These are phyloP conservation scores for Ophion costatus DNA, from an alignment of 2,888 invertebrate genomes.

Conservation along the genomic window DNA sequence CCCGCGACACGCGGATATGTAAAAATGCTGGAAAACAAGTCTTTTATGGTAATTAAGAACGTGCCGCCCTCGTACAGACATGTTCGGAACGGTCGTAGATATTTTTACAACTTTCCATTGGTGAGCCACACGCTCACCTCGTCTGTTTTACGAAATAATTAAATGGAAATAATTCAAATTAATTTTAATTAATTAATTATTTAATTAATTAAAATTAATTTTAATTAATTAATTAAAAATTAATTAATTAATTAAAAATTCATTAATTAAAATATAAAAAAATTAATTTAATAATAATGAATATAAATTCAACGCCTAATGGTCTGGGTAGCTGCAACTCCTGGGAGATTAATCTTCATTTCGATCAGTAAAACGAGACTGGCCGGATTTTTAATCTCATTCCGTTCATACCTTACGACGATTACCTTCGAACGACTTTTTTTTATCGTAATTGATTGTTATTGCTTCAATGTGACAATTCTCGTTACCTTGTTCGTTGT, in stretches of 20 bases:
- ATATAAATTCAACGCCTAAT: neutral
- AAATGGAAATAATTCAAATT: neutral
- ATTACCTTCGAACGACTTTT: neutral
- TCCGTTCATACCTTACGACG: neutral
- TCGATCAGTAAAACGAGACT: neutral
- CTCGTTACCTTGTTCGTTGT: no score
- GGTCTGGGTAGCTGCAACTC: neutral
- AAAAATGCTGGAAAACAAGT: constrained; percentile 1
- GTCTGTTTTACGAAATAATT: neutral
- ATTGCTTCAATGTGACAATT: no score
- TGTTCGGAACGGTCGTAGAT: neutral
- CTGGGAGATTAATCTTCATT: neutral
- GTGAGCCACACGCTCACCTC: neutral
- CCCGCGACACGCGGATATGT: neutral
- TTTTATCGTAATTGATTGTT: neutral
- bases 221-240: no score
- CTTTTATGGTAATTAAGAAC: constrained; percentile 10
- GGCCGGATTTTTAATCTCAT: neutral
- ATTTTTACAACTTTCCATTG: neutral
- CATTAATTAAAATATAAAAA: no score
- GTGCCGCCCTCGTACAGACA: neutral
- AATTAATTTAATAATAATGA: neutral
- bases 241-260: no score
- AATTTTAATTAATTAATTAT: no score
- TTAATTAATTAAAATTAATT: no score